Base-by-base conservation (phyloP, 2,888 invertebrate species). In the Chalcis sispes region DNA sequence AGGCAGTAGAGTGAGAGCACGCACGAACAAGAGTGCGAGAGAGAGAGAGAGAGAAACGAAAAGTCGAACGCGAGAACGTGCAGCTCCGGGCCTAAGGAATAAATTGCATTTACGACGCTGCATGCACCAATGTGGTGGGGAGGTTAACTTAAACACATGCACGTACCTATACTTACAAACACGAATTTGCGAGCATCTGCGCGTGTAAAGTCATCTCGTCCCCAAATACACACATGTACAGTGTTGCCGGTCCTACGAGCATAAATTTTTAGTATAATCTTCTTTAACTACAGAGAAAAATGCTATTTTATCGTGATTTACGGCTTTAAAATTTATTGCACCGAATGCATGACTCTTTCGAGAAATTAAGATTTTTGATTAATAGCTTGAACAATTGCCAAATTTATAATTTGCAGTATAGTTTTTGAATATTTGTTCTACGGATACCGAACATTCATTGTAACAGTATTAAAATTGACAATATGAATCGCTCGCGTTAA, bases 81-180 rank as follows among this genome's bases (percentile, higher is more conserved):
- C 78, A 77, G 79, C 81, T 75, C 65, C 46, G 76, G 82, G 81
- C 80, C 80, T 80, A 81, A 79, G 82, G 85, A 84, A 84, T 84
- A 86, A 85, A 85, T 87, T 85, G 86, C 86, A 87, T 87, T 87
- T 87, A 85, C 86, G 86, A 83, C 77, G 77, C 70, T 86, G 86
- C 86, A 85, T 83, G 83, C 83, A 25, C 15, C 4, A 13, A 46
- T 4, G 80, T 81, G 80, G 82, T 82, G 83, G 84, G 83, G 85
- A 82, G 81, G 80, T 81, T 3, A 52, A 69, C 27, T 54, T 59
- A 36, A 23, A 15, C 20, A 25, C 40, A 1, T 25, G 42, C 61
- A 23, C 15, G 15, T 79, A 81, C 42, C 13, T 20, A 48, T 29
- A n/a, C 23, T 48, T 23, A 29, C 20, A 32, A 29, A 36, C 62